A percentile compares a stretch with the other conserved stretches of the same genome.
These are phyloP conservation scores for Apantesis nais DNA, from an alignment of 2,888 invertebrate species.

Conservation along the genomic window DNA sequence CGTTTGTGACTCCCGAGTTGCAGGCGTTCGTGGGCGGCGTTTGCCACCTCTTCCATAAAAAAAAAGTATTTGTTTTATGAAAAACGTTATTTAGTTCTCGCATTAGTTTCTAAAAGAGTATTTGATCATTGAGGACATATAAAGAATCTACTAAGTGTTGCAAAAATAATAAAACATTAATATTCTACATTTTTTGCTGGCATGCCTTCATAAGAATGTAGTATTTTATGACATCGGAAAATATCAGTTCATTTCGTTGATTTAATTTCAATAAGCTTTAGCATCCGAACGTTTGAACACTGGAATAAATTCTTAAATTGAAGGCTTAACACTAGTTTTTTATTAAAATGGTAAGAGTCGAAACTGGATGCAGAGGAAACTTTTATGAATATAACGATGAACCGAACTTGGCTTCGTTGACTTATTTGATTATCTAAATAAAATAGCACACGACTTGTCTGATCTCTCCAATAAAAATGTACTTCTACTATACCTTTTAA, in stretches of 20 bases:
- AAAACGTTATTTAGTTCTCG: no score
- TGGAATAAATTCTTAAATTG: constrained; percentile 28
- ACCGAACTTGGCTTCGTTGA: background rate
- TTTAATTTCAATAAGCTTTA: constrained; percentile 23
- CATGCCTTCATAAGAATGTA: background rate
- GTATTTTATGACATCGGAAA: background rate
- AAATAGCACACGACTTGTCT: background rate
- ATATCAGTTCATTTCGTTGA: constrained; percentile 3
- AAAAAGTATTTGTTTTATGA: no score
- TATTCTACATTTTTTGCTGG: background rate
- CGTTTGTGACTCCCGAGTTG: no score
- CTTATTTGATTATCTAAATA: background rate
- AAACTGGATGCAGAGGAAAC: background rate
- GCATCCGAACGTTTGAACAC: constrained; percentile 18
- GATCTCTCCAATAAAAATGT: background rate
- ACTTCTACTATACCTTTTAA: background rate
- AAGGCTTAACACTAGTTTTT: constrained; percentile 28
- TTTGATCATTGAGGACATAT: no score
- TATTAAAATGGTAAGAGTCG: constrained; percentile 16
- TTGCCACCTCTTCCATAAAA: no score
- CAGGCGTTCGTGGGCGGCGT: no score
- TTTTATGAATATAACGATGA: background rate
- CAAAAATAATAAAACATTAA: background rate
- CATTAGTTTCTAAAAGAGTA: no score
- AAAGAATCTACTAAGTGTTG: no score